Evolutionary conservation across 2,888 invertebrate species (phyloP).

Genomic region (Sphaerophoria taeniata): DNA sequence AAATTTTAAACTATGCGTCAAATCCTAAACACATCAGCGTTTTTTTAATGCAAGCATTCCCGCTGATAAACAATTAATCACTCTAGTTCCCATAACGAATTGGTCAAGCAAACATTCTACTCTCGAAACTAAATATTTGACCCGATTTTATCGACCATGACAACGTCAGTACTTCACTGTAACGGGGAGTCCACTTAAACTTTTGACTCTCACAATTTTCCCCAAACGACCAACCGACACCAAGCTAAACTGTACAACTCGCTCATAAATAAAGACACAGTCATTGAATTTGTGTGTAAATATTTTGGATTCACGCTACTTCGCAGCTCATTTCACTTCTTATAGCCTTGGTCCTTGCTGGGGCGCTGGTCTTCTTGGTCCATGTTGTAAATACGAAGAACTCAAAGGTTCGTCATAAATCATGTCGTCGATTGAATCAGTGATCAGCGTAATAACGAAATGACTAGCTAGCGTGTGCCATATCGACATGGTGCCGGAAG

Average conservation of each 20-base stretch:
- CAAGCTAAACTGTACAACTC: background rate
- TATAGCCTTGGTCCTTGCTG: constrained; percentile 9
- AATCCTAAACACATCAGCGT: background rate
- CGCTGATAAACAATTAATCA: background rate
- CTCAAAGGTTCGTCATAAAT: constrained; percentile 79
- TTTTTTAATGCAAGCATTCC: background rate
- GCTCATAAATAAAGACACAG: constrained; percentile 2
- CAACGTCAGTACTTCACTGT: constrained; percentile 7
- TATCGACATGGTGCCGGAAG: constrained; percentile 75
- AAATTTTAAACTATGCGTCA: too few species aligned
- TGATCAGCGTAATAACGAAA: constrained; percentile 74
- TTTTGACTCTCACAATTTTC: constrained; percentile 30
- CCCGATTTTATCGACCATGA: constrained; percentile 70
- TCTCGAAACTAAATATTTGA: constrained; percentile 52
- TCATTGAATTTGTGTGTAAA: constrained; percentile 78
- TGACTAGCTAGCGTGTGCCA: constrained; percentile 74
- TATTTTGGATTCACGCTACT: constrained; percentile 82
- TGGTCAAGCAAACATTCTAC: constrained; percentile 29
- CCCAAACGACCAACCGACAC: background rate
- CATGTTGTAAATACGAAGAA: constrained; percentile 49
- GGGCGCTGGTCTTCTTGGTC: constrained; percentile 54
- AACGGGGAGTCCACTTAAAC: constrained; percentile 23
- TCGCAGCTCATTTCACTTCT: constrained; percentile 81
- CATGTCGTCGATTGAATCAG: constrained; percentile 78
- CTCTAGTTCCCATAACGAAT: background rate